Evolutionary conservation across 2,113 vertebrate species (phyloP).

Genomic region (Lasiurus cinereus): DNA sequence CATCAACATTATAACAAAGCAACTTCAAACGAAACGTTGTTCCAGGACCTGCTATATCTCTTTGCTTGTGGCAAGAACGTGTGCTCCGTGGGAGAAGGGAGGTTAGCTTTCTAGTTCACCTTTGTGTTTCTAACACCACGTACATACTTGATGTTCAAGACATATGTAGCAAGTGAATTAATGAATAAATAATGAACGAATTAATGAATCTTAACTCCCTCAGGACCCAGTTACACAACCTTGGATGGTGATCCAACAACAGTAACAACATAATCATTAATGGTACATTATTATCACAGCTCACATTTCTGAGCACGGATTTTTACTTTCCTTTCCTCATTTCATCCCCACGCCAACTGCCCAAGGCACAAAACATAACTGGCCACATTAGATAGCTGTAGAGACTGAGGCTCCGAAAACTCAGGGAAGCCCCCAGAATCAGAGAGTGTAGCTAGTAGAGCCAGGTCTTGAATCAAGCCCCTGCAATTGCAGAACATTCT

Average conservation of each 20-base stretch:
- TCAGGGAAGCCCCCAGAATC: neutral
- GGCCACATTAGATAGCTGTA: neutral
- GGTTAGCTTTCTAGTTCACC: neutral
- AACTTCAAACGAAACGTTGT: neutral
- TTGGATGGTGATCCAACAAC: neutral
- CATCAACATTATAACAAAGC: neutral
- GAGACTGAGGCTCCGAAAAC: neutral
- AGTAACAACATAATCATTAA: neutral
- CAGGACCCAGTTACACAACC: neutral
- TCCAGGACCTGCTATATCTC: neutral
- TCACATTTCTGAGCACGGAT: neutral
- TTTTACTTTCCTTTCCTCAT: neutral
- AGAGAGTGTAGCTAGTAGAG: neutral
- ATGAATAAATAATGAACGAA: slow-evolving; percentile 6
- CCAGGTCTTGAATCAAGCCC: neutral
- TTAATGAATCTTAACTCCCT: neutral
- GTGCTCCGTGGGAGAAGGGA: neutral
- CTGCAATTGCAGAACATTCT: neutral
- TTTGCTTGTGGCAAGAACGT: neutral
- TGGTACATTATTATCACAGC: neutral
- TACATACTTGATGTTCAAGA: neutral
- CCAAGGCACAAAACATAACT: neutral
- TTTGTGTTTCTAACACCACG: neutral
- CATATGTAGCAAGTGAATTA: neutral
- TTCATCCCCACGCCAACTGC: neutral